phyloP scores from a whole-genome alignment of 2,797 vertebrate species.

The Fundulus diaphanus region DNA sequence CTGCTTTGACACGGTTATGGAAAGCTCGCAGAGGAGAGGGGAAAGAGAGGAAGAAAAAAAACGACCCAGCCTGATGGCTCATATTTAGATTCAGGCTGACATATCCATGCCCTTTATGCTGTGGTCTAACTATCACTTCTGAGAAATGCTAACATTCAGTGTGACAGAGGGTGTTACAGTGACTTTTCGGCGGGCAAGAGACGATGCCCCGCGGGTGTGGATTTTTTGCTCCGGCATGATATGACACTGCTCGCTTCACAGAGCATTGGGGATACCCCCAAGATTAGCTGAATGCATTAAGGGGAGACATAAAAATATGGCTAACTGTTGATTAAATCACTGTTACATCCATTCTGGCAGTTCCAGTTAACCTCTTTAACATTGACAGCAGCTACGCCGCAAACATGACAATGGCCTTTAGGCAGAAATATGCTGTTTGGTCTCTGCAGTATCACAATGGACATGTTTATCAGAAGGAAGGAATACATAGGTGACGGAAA shows the following conservation, averaged over 20 bases:
- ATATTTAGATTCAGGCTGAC: slow-evolving; percentile 76
- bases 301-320: slow-evolving; percentile 59
- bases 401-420: slow-evolving; percentile 49
- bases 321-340: slow-evolving; percentile 74
- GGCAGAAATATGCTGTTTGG: slow-evolving; percentile 35
- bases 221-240: slow-evolving; percentile 61
- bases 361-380: slow-evolving; percentile 73
- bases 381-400: slow-evolving; percentile 52
- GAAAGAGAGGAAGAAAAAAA: slow-evolving; percentile 32
- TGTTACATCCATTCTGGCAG: slow-evolving; percentile 56
- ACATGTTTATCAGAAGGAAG: not conserved
- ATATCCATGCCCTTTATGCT: slow-evolving; percentile 73
- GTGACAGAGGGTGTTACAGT: slow-evolving; percentile 76
- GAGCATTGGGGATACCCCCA: slow-evolving; percentile 66
- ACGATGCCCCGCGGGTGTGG: slow-evolving; percentile 57
- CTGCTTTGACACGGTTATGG: slow-evolving; percentile 38
- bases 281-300: slow-evolving; percentile 68
- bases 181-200: slow-evolving; percentile 73
- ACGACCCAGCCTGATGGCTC: slow-evolving; percentile 63
- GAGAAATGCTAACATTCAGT: slow-evolving; percentile 74
- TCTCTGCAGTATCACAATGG: slow-evolving; percentile 3
- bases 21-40: slow-evolving; percentile 39
- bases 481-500: not conserved
- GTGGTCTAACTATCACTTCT: slow-evolving; percentile 71
- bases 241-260: slow-evolving; percentile 73